These are phyloP conservation scores for Seira sanloemensis DNA, from an alignment of 2,888 invertebrate species.

Conservation along the genomic window DNA sequence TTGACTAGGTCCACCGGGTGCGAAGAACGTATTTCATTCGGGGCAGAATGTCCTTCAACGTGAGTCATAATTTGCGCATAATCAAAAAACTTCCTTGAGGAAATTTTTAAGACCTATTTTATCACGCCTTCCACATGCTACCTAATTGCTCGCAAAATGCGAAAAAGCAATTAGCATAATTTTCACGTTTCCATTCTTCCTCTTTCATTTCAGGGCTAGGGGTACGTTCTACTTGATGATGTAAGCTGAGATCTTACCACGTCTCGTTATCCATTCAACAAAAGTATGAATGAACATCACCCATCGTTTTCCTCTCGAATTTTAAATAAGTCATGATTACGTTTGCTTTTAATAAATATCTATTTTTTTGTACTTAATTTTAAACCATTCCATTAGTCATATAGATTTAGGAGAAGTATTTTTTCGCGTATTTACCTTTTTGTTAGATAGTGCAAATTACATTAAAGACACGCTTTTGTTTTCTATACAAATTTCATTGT, in stretches of 20 bases:
- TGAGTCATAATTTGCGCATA: constrained; percentile 13
- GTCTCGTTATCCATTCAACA: neutral
- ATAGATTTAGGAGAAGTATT: neutral
- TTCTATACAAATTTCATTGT: too few relatives aligned
- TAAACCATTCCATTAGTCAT: neutral
- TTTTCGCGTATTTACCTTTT: constrained; percentile 5
- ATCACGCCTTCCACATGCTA: too few relatives aligned
- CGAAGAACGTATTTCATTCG: constrained; percentile 58
- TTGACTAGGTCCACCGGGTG: constrained; percentile 63
- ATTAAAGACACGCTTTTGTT: neutral
- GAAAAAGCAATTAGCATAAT: constrained; percentile 49
- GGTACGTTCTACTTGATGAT: constrained; percentile 66
- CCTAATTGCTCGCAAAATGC: too few relatives aligned
- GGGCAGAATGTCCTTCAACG: constrained; percentile 64
- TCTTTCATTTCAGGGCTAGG: constrained; percentile 64
- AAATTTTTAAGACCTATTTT: neutral
- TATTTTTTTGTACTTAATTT: neutral
- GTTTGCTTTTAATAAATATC: neutral
- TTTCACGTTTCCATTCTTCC: constrained; percentile 47
- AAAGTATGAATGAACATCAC: neutral
- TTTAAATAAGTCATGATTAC: constrained; percentile 10
- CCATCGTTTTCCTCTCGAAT: neutral
- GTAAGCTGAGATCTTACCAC: constrained; percentile 30
- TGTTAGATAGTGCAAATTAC: constrained; percentile 8
- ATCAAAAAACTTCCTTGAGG: constrained; percentile 8